These are phyloP conservation scores for Drosophila novamexicana DNA, from an alignment of 1,140 invertebrate genomes.

Conservation along the genomic window DNA sequence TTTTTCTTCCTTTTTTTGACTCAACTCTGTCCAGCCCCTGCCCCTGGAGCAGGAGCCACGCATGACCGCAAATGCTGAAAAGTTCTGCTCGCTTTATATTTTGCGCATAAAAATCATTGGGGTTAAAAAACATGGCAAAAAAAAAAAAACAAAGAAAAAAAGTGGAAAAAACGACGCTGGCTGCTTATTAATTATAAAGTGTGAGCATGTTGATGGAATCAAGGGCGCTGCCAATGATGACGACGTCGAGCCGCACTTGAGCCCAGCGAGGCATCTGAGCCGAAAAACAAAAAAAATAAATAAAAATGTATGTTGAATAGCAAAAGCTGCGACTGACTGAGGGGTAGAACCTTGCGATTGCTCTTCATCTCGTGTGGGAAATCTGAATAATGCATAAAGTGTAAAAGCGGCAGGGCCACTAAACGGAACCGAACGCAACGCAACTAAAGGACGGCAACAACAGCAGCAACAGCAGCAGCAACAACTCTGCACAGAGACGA, in stretches of 20 bases:
- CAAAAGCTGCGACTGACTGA: constrained; percentile 11
- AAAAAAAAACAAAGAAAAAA: constrained; percentile 29
- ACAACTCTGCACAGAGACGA: constrained; percentile 59
- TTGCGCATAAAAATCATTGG: constrained; percentile 43
- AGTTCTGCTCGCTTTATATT: constrained; percentile 25
- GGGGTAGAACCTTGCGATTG: constrained; percentile 15
- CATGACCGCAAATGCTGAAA: constrained; percentile 68
- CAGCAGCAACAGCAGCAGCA: constrained; percentile 9
- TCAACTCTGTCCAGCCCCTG: constrained; percentile 45
- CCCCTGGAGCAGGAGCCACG: constrained; percentile 48
- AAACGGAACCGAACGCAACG: constrained; percentile 59
- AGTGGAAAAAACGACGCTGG: constrained; percentile 44
- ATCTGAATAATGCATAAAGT: constrained; percentile 82
- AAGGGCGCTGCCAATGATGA: constrained; percentile 75
- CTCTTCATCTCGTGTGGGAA: constrained; percentile 64
- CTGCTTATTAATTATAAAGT: constrained; percentile 81
- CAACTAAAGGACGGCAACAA: constrained; percentile 2
- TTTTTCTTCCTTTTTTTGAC: constrained; percentile 3
- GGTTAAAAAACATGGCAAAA: constrained; percentile 43
- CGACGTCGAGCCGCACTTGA: constrained; percentile 52
- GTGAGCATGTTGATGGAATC: constrained; percentile 77
- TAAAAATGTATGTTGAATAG: constrained; percentile 16
- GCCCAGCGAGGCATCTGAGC: constrained; percentile 8
- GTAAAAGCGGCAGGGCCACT: constrained; percentile 78
- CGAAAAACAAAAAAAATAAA: not conserved